Conservation (phyloP, 2,797 vertebrate genomes). For the Mastacembelus armatus region DNA sequence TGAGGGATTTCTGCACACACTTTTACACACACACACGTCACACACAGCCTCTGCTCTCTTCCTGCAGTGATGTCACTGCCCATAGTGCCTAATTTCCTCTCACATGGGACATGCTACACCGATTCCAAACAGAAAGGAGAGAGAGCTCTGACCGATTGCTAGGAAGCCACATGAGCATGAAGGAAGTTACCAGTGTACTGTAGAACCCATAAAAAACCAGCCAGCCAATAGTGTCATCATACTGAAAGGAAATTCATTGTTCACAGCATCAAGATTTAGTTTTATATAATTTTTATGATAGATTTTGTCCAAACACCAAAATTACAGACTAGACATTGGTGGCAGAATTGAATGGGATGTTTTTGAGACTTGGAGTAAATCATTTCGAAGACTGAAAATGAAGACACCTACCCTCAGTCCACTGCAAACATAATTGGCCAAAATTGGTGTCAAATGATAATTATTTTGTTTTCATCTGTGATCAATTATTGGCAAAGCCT, state of each 20-base stretch:
- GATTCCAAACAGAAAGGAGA: conserved; percentile 21
- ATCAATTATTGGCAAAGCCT: not conserved
- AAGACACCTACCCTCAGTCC: conserved; percentile 33
- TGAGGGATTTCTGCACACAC: conserved; percentile 15
- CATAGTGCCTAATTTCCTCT: conserved; percentile 77
- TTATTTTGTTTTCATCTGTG: conserved; percentile 16
- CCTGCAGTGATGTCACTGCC: conserved; percentile 78
- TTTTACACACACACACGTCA: conserved; percentile 3
- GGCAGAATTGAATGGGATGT: conserved; percentile 46
- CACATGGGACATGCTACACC: conserved; percentile 75
- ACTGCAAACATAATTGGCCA: not conserved
- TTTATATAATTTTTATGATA: not conserved
- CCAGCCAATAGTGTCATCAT: conserved; percentile 32
- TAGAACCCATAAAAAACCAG: conserved; percentile 27
- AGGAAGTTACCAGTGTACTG: conserved; percentile 55
- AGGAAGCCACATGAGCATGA: conserved; percentile 60
- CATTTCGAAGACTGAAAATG: not conserved
- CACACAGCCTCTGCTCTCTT: conserved; percentile 64
- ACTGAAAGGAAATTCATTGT: conserved; percentile 62
- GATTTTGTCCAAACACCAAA: conserved; percentile 39
- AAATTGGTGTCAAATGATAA: conserved; percentile 9
- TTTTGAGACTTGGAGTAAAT: conserved; percentile 3
- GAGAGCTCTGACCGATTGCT: conserved; percentile 48
- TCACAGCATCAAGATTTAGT: conserved; percentile 1
- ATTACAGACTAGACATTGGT: conserved; percentile 29